Percentiles rank a stretch among this genome's conserved stretches.
These are phyloP conservation scores for Creontiades dilutus DNA, from an alignment of 2,888 invertebrate species.

Conservation along the genomic window DNA sequence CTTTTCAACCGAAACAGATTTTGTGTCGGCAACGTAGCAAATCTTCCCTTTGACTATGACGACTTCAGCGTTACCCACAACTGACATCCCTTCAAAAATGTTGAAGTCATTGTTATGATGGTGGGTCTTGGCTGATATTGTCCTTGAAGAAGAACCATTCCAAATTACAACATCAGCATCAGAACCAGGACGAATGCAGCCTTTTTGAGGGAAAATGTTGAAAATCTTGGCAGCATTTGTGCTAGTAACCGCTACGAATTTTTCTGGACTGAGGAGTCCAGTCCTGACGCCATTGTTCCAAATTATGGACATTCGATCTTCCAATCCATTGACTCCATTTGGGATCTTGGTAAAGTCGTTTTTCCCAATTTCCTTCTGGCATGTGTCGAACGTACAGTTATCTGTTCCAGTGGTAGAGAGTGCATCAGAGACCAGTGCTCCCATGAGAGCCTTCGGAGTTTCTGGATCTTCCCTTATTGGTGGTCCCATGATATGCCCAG, in stretches of 20 bases:
- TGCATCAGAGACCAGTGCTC: conserved; percentile 90
- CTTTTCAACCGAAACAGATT: conserved; percentile 13
- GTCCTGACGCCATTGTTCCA: conserved; percentile 98
- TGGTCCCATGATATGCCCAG: conserved; percentile 95
- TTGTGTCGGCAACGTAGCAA: conserved; percentile 80
- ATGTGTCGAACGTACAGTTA: conserved; percentile 95
- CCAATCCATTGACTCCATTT: conserved; percentile 98
- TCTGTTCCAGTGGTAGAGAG: conserved; percentile 96
- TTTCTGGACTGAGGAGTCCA: conserved; percentile 90
- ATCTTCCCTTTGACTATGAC: conserved; percentile 95
- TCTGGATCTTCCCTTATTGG: conserved; percentile 93
- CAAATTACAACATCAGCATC: conserved; percentile 99
- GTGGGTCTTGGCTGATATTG: conserved; percentile 94
- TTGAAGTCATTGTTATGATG: conserved; percentile 97
- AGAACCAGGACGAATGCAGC: conserved; percentile 93
- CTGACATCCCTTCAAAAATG: conserved; percentile 97
- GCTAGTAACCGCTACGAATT: conserved; percentile 97
- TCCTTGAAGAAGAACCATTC: conserved; percentile 91
- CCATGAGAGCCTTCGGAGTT: conserved; percentile 93
- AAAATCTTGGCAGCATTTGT: conserved; percentile 98
- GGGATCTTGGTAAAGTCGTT: conserved; percentile 96
- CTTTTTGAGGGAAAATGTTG: conserved; percentile 97
- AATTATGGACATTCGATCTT: conserved; percentile 96
- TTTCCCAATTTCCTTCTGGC: conserved; percentile 93
- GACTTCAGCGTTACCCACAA: conserved; percentile 94